A percentile compares a stretch with the other conserved stretches of the same genome.
These are phyloP conservation scores for Argyrosomus japonicus DNA, from an alignment of 2,113 vertebrate genomes.

Conservation along the genomic window DNA sequence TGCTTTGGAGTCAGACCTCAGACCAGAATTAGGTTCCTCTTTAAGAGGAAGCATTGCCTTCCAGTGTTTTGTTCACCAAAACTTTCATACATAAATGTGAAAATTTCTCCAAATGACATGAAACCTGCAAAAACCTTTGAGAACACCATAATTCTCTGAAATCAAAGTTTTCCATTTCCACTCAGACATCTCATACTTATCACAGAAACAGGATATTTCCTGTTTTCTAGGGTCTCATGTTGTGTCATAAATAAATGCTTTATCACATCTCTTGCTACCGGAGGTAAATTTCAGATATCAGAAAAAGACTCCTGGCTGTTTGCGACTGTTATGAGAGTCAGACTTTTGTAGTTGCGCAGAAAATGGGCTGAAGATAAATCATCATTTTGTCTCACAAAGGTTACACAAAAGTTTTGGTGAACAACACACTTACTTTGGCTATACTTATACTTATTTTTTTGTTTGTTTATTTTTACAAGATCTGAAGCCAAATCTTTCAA, in stretches of 20 bases:
- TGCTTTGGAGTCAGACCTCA: background rate
- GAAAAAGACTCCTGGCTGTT: background rate
- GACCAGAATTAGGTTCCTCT: background rate
- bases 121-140: background rate
- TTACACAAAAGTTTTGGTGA: too few species aligned
- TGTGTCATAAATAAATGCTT: background rate
- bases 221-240: background rate
- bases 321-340: background rate
- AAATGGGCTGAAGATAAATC: background rate
- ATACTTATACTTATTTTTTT: background rate
- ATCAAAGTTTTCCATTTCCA: background rate
- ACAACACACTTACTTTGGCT: too few species aligned
- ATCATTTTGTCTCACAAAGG: background rate
- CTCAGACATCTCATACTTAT: background rate
- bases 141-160: background rate
- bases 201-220: background rate
- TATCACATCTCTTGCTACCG: background rate
- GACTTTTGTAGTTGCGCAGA: background rate
- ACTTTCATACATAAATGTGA: background rate
- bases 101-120: background rate
- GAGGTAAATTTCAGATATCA: conserved; percentile 12
- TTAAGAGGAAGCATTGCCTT: background rate
- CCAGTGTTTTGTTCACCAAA: background rate
- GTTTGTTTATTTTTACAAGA: too few species aligned
- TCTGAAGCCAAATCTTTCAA: background rate